Conservation (phyloP, 2,888 invertebrate species). For the Choreutis nemorana region DNA sequence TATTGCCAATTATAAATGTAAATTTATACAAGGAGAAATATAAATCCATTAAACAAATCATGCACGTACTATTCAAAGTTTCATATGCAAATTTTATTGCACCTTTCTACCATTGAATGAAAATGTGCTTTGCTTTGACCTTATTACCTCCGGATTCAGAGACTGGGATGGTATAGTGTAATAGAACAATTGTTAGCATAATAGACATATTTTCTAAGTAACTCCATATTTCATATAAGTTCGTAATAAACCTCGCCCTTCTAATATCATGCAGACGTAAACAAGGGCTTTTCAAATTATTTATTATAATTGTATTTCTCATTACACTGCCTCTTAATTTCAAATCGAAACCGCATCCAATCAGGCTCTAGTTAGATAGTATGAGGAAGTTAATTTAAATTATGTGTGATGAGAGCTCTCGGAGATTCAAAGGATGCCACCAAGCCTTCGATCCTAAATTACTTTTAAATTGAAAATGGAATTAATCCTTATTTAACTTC, state of each 20-base stretch:
- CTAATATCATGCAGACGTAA: constrained; percentile 23
- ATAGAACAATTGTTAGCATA: too few relatives aligned
- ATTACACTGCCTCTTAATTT: constrained; percentile 25
- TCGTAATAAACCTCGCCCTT: constrained; percentile 14
- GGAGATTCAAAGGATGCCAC: too few relatives aligned
- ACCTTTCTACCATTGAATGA: constrained; percentile 18
- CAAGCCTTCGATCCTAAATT: too few relatives aligned
- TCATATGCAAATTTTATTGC: constrained; percentile 8
- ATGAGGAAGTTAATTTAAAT: constrained; percentile 3
- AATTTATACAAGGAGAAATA: too few relatives aligned
- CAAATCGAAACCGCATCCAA: constrained; percentile 34
- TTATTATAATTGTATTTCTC: constrained; percentile 26
- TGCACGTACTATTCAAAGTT: constrained; percentile 4
- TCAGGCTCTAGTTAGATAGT: constrained; percentile 14
- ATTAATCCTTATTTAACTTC: too few relatives aligned
- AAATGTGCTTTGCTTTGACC: constrained; percentile 13
- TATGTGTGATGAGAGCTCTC: constrained; percentile 1
- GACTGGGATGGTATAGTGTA: constrained; percentile 5
- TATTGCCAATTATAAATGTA: too few relatives aligned
- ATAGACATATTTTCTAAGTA: too few relatives aligned
- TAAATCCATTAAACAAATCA: too few relatives aligned
- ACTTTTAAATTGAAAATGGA: too few relatives aligned
- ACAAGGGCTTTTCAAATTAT: constrained; percentile 28
- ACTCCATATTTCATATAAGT: too few relatives aligned
- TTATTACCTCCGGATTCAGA: constrained; percentile 11